These are phyloP conservation scores for Odontomachus brunneus DNA, from an alignment of 1,140 invertebrate genomes.

Conservation along the genomic window DNA sequence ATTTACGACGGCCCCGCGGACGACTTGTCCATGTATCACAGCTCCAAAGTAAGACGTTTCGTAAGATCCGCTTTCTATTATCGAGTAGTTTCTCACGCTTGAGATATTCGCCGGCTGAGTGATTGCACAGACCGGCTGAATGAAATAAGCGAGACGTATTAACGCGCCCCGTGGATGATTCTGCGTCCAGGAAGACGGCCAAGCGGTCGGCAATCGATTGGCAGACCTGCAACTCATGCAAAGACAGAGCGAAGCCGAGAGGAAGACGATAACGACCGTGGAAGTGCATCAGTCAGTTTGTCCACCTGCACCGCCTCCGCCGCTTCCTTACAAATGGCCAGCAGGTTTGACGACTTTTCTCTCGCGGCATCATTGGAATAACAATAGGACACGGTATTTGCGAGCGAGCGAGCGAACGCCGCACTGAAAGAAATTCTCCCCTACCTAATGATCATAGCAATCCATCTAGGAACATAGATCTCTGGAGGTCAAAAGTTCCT, in stretches of 20 bases:
- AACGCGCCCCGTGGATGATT: conserved; percentile 25
- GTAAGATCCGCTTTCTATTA: neutral
- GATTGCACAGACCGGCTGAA: neutral
- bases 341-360: conserved; percentile 74
- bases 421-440: neutral
- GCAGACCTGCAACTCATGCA: conserved; percentile 71
- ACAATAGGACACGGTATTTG: conserved; percentile 14
- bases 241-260: conserved; percentile 76
- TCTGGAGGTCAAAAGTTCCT: too few species aligned
- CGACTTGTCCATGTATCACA: conserved; percentile 69
- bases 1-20: conserved; percentile 76
- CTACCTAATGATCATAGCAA: neutral
- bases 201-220: conserved; percentile 64
- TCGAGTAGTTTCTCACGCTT: neutral
- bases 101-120: neutral
- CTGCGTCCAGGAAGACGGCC: conserved; percentile 76
- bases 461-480: neutral
- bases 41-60: conserved; percentile 63
- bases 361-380: conserved; percentile 46
- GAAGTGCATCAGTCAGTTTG: conserved; percentile 82
- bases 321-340: conserved; percentile 83
- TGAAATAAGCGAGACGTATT: conserved; percentile 1
- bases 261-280: conserved; percentile 82
- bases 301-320: conserved; percentile 82
- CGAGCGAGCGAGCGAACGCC: neutral